Base-by-base conservation (phyloP, 2,113 vertebrate genomes). In the Lasiurus cinereus region DNA sequence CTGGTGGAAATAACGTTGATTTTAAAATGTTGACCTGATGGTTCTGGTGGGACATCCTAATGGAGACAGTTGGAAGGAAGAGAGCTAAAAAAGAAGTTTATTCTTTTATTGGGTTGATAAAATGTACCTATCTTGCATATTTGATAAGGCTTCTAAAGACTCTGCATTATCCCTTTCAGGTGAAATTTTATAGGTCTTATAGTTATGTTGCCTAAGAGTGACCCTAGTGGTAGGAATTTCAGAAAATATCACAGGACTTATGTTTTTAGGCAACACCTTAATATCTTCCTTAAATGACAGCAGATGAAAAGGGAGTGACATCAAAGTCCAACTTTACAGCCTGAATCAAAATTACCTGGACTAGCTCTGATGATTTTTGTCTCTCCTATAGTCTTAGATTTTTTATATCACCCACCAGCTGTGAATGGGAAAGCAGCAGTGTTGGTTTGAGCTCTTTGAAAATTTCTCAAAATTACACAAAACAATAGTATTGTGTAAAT, bases 21-120 rank as follows among this genome's bases (percentile, higher is more conserved):
- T 90, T 90, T 74, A 94, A 82, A 80, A 62, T 80, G 7, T 80
- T 84, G 85, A 43, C 50, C 33, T 69, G 72, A 77, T 59, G 21
- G 4, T 50, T 79, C 54, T 59, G 24, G 46, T 56, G 39, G 56
- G 7, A 48, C 29, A 50, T 73, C 10, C 54, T 88, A 21, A 50
- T n/a, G 52, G 27, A 73, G 16, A 19, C 12, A 46, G 5, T 56
- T 91, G 8, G 43, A 66, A 66, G 27, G 11, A 69, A 3, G 29
- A 83, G 48, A 78, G 52, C 62, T 48, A 21, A 56, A 91, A 72
- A 83, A 54, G 18, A 64, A 21, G 9, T 52, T 21, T 29, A 39
- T 29, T 29, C 13, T 80, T 85, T 62, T 43, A 15, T 67, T 39
- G 76, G 27, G 14, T 33, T 72, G 36, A 46, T 83, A 54, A 91